phyloP scores from a whole-genome alignment of 2,797 vertebrate genomes.

The Botia almorhae region DNA sequence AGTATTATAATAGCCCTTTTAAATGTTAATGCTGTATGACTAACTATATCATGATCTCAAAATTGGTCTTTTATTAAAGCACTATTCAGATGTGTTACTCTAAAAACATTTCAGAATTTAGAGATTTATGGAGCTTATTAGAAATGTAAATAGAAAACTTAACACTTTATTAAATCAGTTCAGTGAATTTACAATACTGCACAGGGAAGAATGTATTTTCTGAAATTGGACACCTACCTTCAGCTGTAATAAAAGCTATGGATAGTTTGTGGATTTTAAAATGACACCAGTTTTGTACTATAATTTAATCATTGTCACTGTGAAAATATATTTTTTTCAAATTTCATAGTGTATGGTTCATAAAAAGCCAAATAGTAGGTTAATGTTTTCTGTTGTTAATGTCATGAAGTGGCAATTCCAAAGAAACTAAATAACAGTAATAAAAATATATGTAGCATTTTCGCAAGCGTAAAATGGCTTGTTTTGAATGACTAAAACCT shows the following conservation, averaged over 20 bases:
- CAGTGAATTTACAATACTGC: background rate
- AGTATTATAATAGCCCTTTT: slow-evolving; percentile 11
- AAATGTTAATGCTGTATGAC: slow-evolving; percentile 49
- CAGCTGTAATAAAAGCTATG: background rate
- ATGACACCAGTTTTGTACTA: background rate
- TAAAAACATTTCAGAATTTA: background rate
- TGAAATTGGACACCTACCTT: background rate
- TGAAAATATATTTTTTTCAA: background rate
- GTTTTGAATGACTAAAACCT: background rate
- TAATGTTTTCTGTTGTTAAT: background rate
- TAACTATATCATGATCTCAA: slow-evolving; percentile 32
- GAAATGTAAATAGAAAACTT: background rate
- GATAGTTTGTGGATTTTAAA: background rate
- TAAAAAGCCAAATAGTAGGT: background rate
- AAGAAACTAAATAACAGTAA: too few relatives aligned
- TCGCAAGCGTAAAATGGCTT: background rate
- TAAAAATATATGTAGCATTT: background rate
- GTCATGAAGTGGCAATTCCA: slow-evolving; percentile 1
- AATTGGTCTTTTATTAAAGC: slow-evolving; percentile 18
- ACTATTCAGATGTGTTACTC: slow-evolving; percentile 15
- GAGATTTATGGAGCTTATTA: background rate
- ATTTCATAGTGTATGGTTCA: background rate
- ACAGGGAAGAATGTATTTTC: background rate
- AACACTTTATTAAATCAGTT: background rate
- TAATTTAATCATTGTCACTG: background rate